phyloP scores from a whole-genome alignment of 37 sponge, comb jelly and placozoan genomes.

The Spongilla lacustris region DNA sequence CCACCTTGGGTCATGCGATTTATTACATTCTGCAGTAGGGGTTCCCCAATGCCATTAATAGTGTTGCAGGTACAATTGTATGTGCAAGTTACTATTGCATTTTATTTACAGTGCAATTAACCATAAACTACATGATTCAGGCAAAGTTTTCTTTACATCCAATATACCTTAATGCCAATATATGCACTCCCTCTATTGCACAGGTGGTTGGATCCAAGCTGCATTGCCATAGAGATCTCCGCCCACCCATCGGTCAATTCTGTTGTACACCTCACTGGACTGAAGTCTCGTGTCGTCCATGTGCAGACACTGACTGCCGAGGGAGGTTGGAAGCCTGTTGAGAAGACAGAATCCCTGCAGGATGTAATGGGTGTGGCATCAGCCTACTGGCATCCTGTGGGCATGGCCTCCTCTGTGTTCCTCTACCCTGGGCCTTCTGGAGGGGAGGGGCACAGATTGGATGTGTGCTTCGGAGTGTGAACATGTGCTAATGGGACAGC shows the following conservation, averaged over 20 bases:
- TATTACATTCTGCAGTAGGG: too few species aligned
- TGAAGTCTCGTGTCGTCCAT: neutral
- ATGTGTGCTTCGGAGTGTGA: neutral
- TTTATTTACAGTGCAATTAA: too few species aligned
- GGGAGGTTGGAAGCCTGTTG: slow-evolving; percentile 5
- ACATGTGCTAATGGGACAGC: neutral
- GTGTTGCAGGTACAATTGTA: too few species aligned
- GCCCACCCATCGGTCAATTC: neutral
- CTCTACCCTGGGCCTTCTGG: neutral
- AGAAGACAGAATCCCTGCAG: neutral
- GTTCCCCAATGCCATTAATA: too few species aligned
- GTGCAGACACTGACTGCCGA: slow-evolving; percentile 4
- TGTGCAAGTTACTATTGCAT: too few species aligned
- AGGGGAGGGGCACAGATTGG: neutral
- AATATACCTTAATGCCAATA: too few species aligned
- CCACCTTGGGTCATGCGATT: too few species aligned
- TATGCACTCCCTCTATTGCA: neutral
- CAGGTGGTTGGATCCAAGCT: neutral
- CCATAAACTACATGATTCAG: too few species aligned
- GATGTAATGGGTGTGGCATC: neutral
- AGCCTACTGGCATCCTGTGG: slow-evolving; percentile 1
- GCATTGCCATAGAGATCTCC: neutral
- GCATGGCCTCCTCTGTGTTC: neutral
- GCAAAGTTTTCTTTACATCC: too few species aligned
- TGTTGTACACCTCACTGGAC: neutral